phyloP scores from a whole-genome alignment of 2,888 invertebrate genomes.

The Chrysotoxum bicinctum region DNA sequence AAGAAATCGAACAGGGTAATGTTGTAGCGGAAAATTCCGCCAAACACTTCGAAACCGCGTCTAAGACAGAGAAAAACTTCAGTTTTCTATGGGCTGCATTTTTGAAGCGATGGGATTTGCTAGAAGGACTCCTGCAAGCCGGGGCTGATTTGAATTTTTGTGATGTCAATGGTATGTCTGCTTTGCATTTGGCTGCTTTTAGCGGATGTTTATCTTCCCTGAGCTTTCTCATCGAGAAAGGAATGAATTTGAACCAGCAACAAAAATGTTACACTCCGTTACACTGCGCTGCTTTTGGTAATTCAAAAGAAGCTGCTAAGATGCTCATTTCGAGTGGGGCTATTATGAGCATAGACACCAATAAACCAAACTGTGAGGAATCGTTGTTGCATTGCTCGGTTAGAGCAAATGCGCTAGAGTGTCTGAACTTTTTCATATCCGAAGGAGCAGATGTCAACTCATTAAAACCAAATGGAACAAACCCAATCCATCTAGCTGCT shows the following conservation, averaged over 20 bases:
- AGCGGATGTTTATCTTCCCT: conserved; percentile 89
- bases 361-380: conserved; percentile 87
- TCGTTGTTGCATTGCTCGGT: conserved; percentile 93
- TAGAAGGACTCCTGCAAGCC: conserved; percentile 85
- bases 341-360: conserved; percentile 86
- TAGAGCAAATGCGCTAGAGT: conserved; percentile 91
- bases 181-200: conserved; percentile 90
- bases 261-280: conserved; percentile 90
- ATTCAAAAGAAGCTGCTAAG: conserved; percentile 90
- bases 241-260: conserved; percentile 87
- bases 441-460: conserved; percentile 90
- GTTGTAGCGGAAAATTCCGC: conserved; percentile 84
- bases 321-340: conserved; percentile 89
- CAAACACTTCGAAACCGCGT: conserved; percentile 83
- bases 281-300: conserved; percentile 95
- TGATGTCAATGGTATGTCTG: conserved; percentile 88
- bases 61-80: conserved; percentile 87
- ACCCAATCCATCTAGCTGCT: conserved; percentile 91
- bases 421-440: conserved; percentile 88
- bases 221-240: conserved; percentile 86
- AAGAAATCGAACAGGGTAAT: conserved; percentile 88
- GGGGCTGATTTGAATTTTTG: conserved; percentile 88
- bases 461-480: conserved; percentile 89
- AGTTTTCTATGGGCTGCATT: conserved; percentile 89
- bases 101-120: conserved; percentile 86